Evolutionary conservation across 1,140 invertebrate genomes (phyloP).

Genomic region (Daktulosphaira vitifoliae): DNA sequence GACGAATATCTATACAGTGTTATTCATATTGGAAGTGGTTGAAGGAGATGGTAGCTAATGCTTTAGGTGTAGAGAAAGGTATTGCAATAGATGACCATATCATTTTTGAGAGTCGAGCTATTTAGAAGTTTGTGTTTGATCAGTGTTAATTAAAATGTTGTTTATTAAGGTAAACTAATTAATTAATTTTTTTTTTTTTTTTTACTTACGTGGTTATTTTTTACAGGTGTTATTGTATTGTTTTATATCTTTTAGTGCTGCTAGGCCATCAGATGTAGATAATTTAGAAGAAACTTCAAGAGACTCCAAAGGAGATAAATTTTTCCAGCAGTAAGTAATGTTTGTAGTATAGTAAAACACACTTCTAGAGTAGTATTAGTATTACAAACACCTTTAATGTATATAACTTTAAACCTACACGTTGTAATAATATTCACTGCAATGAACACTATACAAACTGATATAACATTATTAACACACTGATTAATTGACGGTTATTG

Average conservation of each 20-base stretch:
- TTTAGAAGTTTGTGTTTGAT: neutral
- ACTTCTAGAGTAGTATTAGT: too few species aligned
- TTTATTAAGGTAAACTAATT: conserved; percentile 1
- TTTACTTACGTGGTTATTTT: neutral
- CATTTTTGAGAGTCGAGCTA: conserved; percentile 12
- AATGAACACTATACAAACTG: conserved; percentile 26
- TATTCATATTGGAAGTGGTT: neutral
- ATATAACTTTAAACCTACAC: too few species aligned
- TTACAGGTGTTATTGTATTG: conserved; percentile 12
- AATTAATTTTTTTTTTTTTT: too few species aligned
- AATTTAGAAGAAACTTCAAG: neutral
- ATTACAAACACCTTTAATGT: too few species aligned
- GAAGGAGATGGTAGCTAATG: conserved; percentile 7
- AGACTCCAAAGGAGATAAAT: neutral
- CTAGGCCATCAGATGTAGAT: neutral
- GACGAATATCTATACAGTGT: too few species aligned
- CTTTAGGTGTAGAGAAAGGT: conserved; percentile 15
- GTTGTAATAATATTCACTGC: too few species aligned
- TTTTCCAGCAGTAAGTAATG: conserved; percentile 24
- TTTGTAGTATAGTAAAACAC: too few species aligned
- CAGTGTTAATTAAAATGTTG: neutral
- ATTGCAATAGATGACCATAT: neutral
- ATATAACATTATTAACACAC: conserved; percentile 17
- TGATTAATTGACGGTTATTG: neutral
- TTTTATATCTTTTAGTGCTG: neutral